Evolutionary conservation across 2,797 vertebrate species (phyloP).

Genomic region (Parotocinclus haroldoi): DNA sequence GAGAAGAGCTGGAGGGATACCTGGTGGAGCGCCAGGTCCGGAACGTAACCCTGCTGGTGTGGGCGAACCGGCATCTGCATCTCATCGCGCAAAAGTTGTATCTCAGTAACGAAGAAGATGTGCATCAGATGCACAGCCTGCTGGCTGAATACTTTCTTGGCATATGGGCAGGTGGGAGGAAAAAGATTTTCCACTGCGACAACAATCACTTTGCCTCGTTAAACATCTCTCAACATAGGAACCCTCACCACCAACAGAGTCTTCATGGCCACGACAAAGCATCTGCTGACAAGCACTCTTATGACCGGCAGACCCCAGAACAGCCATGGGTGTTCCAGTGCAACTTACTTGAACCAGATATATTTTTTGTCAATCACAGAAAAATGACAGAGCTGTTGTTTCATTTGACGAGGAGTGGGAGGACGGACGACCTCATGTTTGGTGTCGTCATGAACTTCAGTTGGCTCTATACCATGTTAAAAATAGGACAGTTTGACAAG

Average conservation of each 20-base stretch:
- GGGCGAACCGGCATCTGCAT: constrained; percentile 97
- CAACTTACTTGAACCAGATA: constrained; percentile 93
- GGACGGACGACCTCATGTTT: constrained; percentile 91
- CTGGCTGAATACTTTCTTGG: constrained; percentile 98
- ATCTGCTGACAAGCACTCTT: constrained; percentile 84
- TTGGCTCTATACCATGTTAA: constrained; percentile 99
- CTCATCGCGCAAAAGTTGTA: constrained; percentile 97
- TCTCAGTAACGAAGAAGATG: constrained; percentile 85
- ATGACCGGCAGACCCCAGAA: constrained; percentile 93
- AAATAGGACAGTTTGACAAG: constrained; percentile 96
- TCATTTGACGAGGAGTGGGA: constrained; percentile 90
- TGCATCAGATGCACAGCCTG: constrained; percentile 94
- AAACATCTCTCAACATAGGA: constrained; percentile 80
- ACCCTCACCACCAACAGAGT: constrained; percentile 76
- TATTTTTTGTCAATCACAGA: constrained; percentile 97
- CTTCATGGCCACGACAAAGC: constrained; percentile 82
- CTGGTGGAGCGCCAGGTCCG: constrained; percentile 93
- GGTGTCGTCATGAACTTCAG: constrained; percentile 99
- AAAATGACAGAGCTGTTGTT: constrained; percentile 97
- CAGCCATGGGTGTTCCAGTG: constrained; percentile 99
- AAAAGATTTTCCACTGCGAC: constrained; percentile 87
- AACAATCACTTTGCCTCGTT: constrained; percentile 85
- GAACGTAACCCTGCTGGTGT: constrained; percentile 90
- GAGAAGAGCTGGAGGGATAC: constrained; percentile 91
- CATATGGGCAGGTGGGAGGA: constrained; percentile 94